Percentiles rank a stretch among this genome's conserved stretches.
phyloP scores from a whole-genome alignment of 2,797 vertebrate genomes.

The Xenops minutus region DNA sequence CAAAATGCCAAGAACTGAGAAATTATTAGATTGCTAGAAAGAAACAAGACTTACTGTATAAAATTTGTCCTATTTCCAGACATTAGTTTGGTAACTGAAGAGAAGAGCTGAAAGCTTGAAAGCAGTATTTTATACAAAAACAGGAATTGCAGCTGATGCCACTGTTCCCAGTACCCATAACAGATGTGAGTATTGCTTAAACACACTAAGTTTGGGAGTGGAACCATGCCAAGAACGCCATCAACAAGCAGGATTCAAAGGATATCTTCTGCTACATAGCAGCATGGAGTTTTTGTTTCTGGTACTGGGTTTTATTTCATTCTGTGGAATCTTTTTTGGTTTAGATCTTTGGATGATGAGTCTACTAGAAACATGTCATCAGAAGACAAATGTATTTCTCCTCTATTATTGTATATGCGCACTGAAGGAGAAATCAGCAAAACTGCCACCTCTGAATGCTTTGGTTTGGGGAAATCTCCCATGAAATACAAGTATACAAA shows the following conservation, averaged over 20 bases:
- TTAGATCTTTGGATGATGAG: not conserved
- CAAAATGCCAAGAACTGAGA: not conserved
- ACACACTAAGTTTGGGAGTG: not conserved
- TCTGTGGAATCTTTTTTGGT: not conserved
- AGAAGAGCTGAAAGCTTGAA: not conserved
- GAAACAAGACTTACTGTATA: not conserved
- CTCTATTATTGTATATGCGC: not conserved
- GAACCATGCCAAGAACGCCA: not conserved
- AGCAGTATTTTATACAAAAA: not conserved
- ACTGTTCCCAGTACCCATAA: not conserved
- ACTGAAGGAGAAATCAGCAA: not conserved
- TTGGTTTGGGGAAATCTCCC: not conserved
- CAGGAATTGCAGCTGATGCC: not conserved
- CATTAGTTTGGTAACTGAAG: not conserved
- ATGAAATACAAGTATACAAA: not conserved
- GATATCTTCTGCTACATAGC: not conserved
- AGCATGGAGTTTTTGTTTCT: not conserved
- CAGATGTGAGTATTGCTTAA: not conserved
- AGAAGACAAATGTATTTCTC: not conserved
- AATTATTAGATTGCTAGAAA: not conserved
- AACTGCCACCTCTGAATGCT: not conserved
- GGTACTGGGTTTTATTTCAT: not conserved
- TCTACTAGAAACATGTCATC: not conserved
- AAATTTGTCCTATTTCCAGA: not conserved
- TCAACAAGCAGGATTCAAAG: not conserved